phyloP scores from a whole-genome alignment of 2,113 vertebrate genomes.

The Heterocephalus glaber region DNA sequence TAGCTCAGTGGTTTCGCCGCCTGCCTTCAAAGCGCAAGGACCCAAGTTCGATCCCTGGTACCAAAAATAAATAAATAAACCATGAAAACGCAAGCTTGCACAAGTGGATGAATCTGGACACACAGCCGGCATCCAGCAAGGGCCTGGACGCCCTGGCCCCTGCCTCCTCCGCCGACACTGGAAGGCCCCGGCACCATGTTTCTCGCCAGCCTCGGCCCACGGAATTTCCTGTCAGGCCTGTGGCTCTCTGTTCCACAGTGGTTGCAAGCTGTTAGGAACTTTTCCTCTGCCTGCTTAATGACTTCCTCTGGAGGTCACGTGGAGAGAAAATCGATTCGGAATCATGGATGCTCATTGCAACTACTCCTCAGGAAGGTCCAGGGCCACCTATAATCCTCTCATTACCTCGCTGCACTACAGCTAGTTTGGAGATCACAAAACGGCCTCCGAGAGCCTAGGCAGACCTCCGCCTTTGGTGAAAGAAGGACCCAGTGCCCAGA shows the following conservation, averaged over 20 bases:
- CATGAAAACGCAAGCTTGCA: neutral
- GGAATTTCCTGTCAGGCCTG: neutral
- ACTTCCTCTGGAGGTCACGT: neutral
- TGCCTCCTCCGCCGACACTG: neutral
- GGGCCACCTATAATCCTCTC: neutral
- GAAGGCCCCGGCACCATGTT: neutral
- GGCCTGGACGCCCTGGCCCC: too few species aligned
- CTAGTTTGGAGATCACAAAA: neutral
- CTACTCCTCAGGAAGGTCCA: neutral
- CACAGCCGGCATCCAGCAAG: neutral
- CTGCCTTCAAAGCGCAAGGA: too few species aligned
- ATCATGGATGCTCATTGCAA: neutral
- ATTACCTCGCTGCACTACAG: neutral
- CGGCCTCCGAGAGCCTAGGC: neutral
- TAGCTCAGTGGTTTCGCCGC: too few species aligned
- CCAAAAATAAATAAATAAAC: too few species aligned
- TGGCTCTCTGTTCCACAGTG: neutral
- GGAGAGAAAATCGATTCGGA: neutral
- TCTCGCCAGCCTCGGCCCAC: neutral
- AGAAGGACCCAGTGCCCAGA: neutral
- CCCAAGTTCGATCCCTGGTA: too few species aligned
- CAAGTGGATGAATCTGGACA: too few species aligned
- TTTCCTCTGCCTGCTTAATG: neutral
- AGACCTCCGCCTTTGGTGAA: neutral
- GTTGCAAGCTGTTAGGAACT: neutral